Evolutionary conservation across 2,113 vertebrate species (phyloP).

Genomic region (Lamprotornis superbus): DNA sequence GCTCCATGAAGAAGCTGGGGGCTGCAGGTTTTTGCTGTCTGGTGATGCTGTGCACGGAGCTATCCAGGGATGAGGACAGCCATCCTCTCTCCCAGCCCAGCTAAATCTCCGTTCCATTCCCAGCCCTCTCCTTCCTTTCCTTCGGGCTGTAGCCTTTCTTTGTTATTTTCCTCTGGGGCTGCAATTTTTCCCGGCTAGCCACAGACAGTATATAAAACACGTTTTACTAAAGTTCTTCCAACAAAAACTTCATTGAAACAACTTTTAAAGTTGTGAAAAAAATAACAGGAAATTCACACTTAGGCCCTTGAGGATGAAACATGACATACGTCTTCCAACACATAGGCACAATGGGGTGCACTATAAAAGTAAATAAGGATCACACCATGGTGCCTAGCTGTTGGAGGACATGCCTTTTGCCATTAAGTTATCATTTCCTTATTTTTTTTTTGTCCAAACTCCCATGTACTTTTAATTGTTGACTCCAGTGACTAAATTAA

Average conservation of each 20-base stretch:
- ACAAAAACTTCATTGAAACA: constrained; percentile 74
- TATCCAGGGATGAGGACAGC: rapidly evolving
- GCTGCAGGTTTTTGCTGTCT: not conserved
- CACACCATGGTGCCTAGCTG: constrained; percentile 71
- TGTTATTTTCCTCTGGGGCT: constrained; percentile 66
- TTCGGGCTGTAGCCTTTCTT: constrained; percentile 40
- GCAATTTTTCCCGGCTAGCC: constrained; percentile 59
- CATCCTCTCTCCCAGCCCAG: rapidly evolving
- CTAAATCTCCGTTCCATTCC: constrained; percentile 38
- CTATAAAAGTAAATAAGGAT: constrained; percentile 75
- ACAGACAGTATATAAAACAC: constrained; percentile 73
- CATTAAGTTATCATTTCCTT: constrained; percentile 73
- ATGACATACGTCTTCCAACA: constrained; percentile 74
- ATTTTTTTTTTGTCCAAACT: constrained; percentile 40
- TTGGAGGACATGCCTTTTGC: constrained; percentile 68
- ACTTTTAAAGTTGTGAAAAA: constrained; percentile 67
- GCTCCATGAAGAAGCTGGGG: rapidly evolving
- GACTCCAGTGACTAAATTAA: constrained; percentile 58
- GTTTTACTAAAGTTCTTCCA: constrained; percentile 69
- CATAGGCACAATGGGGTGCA: constrained; percentile 68
- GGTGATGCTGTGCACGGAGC: rapidly evolving
- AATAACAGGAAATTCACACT: constrained; percentile 74
- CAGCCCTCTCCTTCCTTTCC: constrained; percentile 52
- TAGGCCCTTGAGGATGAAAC: constrained; percentile 72
- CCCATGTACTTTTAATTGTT: constrained; percentile 65